Percentiles rank a stretch among this genome's conserved stretches.
These are phyloP conservation scores for Chlorops oryzae DNA, from an alignment of 1,140 invertebrate species.

Conservation along the genomic window DNA sequence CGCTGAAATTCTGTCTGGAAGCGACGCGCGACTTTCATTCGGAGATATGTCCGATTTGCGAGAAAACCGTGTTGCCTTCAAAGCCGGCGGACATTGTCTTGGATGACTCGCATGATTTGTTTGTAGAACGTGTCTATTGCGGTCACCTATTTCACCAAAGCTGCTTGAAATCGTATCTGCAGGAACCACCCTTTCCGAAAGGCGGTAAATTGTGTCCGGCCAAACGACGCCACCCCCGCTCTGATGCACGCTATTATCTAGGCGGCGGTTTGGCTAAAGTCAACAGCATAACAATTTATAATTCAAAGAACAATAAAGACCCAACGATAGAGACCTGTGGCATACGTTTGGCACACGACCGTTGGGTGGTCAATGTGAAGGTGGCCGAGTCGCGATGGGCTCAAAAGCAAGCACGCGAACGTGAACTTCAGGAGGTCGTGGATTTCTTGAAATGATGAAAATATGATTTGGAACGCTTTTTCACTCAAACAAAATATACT, in stretches of 20 bases:
- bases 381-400: conserved; percentile 71
- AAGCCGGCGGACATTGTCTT: conserved; percentile 54
- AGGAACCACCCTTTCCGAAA: conserved; percentile 64
- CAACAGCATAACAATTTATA: not conserved
- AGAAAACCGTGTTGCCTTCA: conserved; percentile 54
- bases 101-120: conserved; percentile 56
- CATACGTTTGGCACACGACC: conserved; percentile 66
- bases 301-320: conserved; percentile 6
- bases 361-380: conserved; percentile 65
- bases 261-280: conserved; percentile 6
- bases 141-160: conserved; percentile 68
- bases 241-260: conserved; percentile 39
- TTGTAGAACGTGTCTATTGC: conserved; percentile 69
- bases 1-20: conserved; percentile 59
- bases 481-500: too few relatives aligned
- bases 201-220: conserved; percentile 54
- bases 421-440: conserved; percentile 69
- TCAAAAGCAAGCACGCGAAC: conserved; percentile 66
- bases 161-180: conserved; percentile 66
- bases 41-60: conserved; percentile 62
- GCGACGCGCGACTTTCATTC: conserved; percentile 56
- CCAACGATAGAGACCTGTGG: conserved; percentile 49
- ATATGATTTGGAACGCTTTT: too few relatives aligned
- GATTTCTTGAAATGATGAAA: conserved; percentile 59
- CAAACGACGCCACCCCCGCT: conserved; percentile 36